Conservation (phyloP, 2,113 vertebrate species). For the Silurus glanis region DNA sequence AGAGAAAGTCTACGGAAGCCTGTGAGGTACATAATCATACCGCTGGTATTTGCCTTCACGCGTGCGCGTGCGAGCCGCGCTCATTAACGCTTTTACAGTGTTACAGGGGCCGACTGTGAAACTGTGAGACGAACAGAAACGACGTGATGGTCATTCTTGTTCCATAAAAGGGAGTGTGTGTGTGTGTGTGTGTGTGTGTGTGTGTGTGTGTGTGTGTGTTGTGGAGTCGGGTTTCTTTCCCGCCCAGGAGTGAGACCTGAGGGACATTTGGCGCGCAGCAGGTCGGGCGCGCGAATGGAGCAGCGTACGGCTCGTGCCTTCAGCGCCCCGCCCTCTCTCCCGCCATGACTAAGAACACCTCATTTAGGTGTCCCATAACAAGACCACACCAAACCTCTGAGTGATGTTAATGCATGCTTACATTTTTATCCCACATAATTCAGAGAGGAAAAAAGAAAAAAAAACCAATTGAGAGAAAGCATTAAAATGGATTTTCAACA, state of each 20-base stretch:
- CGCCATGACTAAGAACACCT: neutral
- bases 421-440: neutral
- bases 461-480: neutral
- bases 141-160: neutral
- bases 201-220: neutral
- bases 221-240: neutral
- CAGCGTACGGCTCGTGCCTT: slow-evolving; percentile 9
- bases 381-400: neutral
- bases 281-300: neutral
- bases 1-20: slow-evolving; percentile 70
- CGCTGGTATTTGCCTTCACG: neutral
- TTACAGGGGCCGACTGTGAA: neutral
- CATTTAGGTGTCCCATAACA: neutral
- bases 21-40: slow-evolving; percentile 56
- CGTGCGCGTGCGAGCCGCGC: neutral
- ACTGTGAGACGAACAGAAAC: neutral
- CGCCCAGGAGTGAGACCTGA: neutral
- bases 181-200: neutral
- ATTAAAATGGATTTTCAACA: neutral
- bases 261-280: neutral
- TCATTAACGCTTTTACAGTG: neutral
- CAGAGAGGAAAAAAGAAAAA: no score
- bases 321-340: neutral
- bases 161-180: no score
- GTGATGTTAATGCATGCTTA: neutral